Evolutionary conservation across 1,140 invertebrate species (phyloP).

Genomic region (Prorops nasuta): DNA sequence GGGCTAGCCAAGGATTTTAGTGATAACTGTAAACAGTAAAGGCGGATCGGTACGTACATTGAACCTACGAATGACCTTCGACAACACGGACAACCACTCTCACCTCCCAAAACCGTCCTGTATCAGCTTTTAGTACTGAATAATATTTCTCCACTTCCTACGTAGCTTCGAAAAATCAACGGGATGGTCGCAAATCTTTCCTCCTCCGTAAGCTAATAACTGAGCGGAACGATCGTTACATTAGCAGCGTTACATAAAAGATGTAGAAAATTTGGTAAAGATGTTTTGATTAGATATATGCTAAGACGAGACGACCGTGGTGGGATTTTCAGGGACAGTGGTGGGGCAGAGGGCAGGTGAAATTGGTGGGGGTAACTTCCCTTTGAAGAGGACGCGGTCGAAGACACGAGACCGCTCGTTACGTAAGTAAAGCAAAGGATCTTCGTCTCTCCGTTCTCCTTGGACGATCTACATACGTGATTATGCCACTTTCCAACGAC

Average conservation of each 20-base stretch:
- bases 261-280: no score
- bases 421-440: conserved; percentile 53
- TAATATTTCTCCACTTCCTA: neutral
- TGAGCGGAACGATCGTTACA: no score
- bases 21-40: conserved; percentile 17
- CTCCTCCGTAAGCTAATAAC: conserved; percentile 1
- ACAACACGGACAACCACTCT: conserved; percentile 30
- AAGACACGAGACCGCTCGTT: conserved; percentile 50
- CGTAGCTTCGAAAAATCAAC: neutral
- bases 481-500: conserved; percentile 54
- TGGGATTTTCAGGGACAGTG: conserved; percentile 13
- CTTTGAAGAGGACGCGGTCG: conserved; percentile 38
- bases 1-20: conserved; percentile 21
- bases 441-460: conserved; percentile 44
- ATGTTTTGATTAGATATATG: no score
- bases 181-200: neutral
- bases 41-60: conserved; percentile 35
- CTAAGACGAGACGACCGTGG: no score
- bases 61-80: conserved; percentile 41
- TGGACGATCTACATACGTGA: conserved; percentile 51
- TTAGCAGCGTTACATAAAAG: no score
- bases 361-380: conserved; percentile 1
- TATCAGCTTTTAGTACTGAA: no score
- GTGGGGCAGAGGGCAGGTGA: conserved; percentile 9
- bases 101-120: neutral